Base-by-base conservation (phyloP, 2,888 invertebrate genomes). In the Cetonia aurata region DNA sequence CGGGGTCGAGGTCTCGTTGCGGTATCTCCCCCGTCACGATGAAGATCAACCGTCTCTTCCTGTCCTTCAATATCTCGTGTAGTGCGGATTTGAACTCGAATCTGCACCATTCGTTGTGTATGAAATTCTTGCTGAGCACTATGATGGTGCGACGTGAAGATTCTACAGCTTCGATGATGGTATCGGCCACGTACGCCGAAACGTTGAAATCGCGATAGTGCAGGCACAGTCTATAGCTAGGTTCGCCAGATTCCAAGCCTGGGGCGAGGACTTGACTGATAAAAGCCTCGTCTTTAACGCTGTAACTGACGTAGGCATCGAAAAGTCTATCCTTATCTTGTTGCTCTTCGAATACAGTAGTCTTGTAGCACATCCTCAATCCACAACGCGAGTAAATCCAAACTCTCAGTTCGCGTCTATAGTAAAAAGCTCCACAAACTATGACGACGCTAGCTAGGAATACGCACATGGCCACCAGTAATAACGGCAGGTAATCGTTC, bases 301-400 rank as follows among this genome's bases (percentile, higher is more conserved):
- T 95, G 86, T 98, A 98, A 79, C 95, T 94, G 76, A 99, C 92
- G 86, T 98, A 98, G 67, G 96, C 97, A 85, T 99, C 98, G 84
- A 95, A 98, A 59, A 96, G 89, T 77, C 95, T 91, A 85, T 94
- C 93, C 85, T 92, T 92, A 83, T 93, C 92, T 79, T 91, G 91
- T 84, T 92, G 92, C 79, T 94, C 93, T 80, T 94, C 92, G 76
- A 93, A 93, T 31, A 90, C 89, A 6, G 92, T 90, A 37, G 93
- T 92, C 84, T 93, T 93, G 85, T 95, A 94, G 85, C 96, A 96
- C 86, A 95, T 92, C 80, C 94, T 88, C 72, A 95, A 87, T 66
- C 96, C 93, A 84, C 95, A 96, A 75, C 93, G 91, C 69, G 94
- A 92, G 80, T 94, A 94, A 67, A 94, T 90, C 95, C 96, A 96